Evolutionary conservation across 2,888 invertebrate genomes (phyloP).

Genomic region (Hirtodrosophila confusa): DNA sequence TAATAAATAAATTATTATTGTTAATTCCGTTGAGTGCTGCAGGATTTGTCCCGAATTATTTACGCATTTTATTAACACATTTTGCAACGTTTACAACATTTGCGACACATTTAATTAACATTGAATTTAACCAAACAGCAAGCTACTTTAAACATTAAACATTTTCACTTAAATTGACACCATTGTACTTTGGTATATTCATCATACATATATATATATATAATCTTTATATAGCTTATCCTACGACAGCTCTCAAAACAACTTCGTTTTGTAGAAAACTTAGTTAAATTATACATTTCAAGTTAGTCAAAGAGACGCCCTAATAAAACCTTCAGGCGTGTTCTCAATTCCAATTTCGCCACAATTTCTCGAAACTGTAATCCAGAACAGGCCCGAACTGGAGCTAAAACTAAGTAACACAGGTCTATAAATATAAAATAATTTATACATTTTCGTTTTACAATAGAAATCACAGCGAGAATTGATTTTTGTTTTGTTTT

Average conservation of each 20-base stretch:
- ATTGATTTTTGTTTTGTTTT: slow-evolving; percentile 53
- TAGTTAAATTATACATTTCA: slow-evolving; percentile 54
- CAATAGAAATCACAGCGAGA: slow-evolving; percentile 80
- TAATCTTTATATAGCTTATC: slow-evolving; percentile 21
- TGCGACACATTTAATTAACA: slow-evolving; percentile 58
- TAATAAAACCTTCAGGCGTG: slow-evolving; percentile 4
- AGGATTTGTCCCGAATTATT: slow-evolving; percentile 26
- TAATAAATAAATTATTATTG: slow-evolving; percentile 18
- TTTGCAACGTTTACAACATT: slow-evolving; percentile 39
- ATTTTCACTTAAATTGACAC: slow-evolving; percentile 59
- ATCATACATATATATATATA: slow-evolving; percentile 12
- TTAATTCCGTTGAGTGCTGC: background rate
- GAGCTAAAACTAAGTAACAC: slow-evolving; percentile 69
- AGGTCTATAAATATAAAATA: slow-evolving; percentile 61
- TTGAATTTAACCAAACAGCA: slow-evolving; percentile 47
- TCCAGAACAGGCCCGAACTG: slow-evolving; percentile 12
- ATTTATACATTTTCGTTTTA: slow-evolving; percentile 61
- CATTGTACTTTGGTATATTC: slow-evolving; percentile 46
- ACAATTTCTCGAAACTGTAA: slow-evolving; percentile 2
- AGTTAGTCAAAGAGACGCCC: slow-evolving; percentile 4
- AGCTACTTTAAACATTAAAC: slow-evolving; percentile 49
- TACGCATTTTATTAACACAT: slow-evolving; percentile 64
- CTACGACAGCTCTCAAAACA: slow-evolving; percentile 24
- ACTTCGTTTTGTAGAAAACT: slow-evolving; percentile 22
- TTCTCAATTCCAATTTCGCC: slow-evolving; percentile 24